These are phyloP conservation scores for Galleria mellonella DNA, from an alignment of 1,140 invertebrate genomes.

Conservation along the genomic window DNA sequence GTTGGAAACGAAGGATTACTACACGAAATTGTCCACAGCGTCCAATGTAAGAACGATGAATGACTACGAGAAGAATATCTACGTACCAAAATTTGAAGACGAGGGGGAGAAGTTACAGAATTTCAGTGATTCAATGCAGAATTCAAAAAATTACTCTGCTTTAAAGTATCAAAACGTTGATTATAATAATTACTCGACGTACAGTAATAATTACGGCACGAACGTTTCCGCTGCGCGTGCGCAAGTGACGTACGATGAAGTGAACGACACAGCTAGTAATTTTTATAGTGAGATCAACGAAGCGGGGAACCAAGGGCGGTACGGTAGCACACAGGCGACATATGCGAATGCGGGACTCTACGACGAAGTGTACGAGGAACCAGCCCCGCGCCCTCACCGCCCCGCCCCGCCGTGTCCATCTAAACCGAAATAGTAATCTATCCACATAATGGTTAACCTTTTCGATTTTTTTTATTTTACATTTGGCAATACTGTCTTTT, in stretches of 20 bases:
- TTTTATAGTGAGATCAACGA: conserved; percentile 49
- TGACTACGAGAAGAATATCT: conserved; percentile 61
- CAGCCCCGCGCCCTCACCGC: conserved; percentile 44
- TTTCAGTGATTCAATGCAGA: conserved; percentile 54
- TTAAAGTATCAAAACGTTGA: conserved; percentile 59
- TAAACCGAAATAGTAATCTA: conserved; percentile 27
- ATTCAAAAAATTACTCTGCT: conserved; percentile 60
- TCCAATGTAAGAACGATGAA: conserved; percentile 25
- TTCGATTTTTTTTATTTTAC: no score
- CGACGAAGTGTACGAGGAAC: conserved; percentile 52
- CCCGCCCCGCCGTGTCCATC: conserved; percentile 61
- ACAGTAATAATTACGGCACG: conserved; percentile 20
- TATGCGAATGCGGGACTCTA: conserved; percentile 41
- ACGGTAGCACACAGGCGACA: conserved; percentile 13
- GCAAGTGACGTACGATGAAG: conserved; percentile 36
- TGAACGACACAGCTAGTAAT: conserved; percentile 47
- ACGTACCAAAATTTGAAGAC: conserved; percentile 49
- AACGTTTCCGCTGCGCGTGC: conserved; percentile 25
- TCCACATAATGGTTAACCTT: no score
- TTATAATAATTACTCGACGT: conserved; percentile 26
- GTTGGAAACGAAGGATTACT: conserved; percentile 57
- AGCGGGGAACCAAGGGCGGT: conserved; percentile 16
- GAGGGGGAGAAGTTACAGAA: conserved; percentile 50
- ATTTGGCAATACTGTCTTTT: no score
- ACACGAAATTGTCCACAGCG: conserved; percentile 56